phyloP scores from a whole-genome alignment of 2,888 invertebrate species.

The Didymodactylos carnosus region DNA sequence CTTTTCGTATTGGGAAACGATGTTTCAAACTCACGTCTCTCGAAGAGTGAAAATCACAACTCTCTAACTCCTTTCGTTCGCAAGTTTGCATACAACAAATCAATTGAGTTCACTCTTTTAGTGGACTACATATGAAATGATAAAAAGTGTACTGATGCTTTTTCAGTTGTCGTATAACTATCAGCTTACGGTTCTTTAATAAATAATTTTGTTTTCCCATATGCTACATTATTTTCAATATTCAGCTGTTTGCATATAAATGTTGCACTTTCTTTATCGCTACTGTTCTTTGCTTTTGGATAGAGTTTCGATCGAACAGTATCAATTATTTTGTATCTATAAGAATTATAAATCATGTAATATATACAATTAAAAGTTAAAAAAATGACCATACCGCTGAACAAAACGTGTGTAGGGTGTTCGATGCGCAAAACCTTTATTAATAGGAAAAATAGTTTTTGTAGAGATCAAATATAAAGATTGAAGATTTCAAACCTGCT shows the following conservation, averaged over 20 bases:
- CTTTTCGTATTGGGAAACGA: no score
- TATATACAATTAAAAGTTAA: not conserved
- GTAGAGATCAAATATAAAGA: conserved; percentile 35
- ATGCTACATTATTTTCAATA: conserved; percentile 62
- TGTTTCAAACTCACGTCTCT: no score
- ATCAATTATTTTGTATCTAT: conserved; percentile 72
- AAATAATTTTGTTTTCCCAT: conserved; percentile 84
- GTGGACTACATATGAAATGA: no score
- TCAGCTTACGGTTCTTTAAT: conserved; percentile 73
- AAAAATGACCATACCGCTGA: not conserved
- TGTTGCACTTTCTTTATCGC: conserved; percentile 22
- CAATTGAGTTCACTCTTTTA: no score
- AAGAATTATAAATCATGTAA: conserved; percentile 18
- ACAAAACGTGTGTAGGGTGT: not conserved
- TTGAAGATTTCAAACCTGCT: conserved; percentile 84
- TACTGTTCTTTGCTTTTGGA: not conserved
- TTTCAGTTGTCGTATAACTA: conserved; percentile 17
- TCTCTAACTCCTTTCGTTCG: no score
- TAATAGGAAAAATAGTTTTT: not conserved
- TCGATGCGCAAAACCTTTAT: not conserved
- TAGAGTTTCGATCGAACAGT: conserved; percentile 44
- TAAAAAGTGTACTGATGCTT: not conserved
- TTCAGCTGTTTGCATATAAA: conserved; percentile 61
- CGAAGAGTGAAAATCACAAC: no score
- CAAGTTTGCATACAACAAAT: no score